These are phyloP conservation scores for Polyommatus iphigenia DNA, from an alignment of 2,888 invertebrate species.

Conservation along the genomic window DNA sequence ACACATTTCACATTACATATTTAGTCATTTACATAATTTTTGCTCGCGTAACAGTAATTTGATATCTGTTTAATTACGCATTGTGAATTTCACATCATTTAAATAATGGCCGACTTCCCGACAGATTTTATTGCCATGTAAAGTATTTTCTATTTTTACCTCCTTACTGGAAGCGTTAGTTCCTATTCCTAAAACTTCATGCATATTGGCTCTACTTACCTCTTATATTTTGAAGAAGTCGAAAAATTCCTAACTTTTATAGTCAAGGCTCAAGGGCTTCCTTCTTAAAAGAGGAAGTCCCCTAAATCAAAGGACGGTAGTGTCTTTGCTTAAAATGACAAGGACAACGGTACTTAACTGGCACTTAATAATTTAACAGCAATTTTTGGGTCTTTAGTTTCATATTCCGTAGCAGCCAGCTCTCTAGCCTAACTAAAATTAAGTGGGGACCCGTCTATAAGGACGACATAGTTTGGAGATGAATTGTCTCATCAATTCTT, in stretches of 20 bases:
- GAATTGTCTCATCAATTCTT: neutral
- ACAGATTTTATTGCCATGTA: neutral
- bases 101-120: neutral
- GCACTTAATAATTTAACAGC: neutral
- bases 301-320: too few species aligned
- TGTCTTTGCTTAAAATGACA: neutral
- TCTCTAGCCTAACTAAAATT: neutral
- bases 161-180: neutral
- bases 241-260: too few species aligned
- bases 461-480: neutral
- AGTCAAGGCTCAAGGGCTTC: too few species aligned
- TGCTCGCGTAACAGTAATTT: slow-evolving; percentile 2
- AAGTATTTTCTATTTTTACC: neutral
- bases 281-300: too few species aligned
- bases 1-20: slow-evolving; percentile 8
- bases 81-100: neutral
- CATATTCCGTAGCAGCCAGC: too few species aligned
- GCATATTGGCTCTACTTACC: too few species aligned
- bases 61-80: neutral
- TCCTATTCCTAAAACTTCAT: too few species aligned
- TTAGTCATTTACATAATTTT: neutral
- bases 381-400: neutral
- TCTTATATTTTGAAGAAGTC: too few species aligned
- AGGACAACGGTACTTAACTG: neutral
- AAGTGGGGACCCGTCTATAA: neutral